A percentile compares a stretch with the other conserved stretches of the same genome.
Conservation (phyloP, 2,888 invertebrate genomes). For the Leptinotarsa rubiginosa region DNA sequence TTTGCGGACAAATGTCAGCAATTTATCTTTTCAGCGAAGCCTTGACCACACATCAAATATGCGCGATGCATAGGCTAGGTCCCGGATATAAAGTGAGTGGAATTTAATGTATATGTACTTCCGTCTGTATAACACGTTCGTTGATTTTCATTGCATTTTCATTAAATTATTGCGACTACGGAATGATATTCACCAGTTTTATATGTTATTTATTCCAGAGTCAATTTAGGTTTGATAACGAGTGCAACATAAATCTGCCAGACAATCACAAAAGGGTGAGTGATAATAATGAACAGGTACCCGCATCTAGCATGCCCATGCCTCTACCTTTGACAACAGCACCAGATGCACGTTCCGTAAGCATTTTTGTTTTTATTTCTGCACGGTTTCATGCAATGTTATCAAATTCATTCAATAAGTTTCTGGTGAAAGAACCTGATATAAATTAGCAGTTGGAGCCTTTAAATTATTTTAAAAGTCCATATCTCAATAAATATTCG, state of each 20-base stretch:
- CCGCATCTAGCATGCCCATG: slow-evolving; percentile 62
- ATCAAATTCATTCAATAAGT: neutral
- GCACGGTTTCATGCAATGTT: slow-evolving; percentile 22
- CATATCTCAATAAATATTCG: too few species aligned
- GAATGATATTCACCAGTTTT: too few species aligned
- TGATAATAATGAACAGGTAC: slow-evolving; percentile 66
- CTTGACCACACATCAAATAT: slow-evolving; percentile 96
- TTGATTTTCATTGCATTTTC: too few species aligned
- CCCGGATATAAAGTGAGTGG: slow-evolving; percentile 94
- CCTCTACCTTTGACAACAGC: slow-evolving; percentile 59
- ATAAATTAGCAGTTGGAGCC: too few species aligned
- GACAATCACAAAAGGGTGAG: slow-evolving; percentile 99
- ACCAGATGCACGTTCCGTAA: slow-evolving; percentile 71
- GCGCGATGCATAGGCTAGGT: slow-evolving; percentile 97
- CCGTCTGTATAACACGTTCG: neutral
- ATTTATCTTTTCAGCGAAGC: slow-evolving; percentile 99
- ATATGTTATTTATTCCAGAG: slow-evolving; percentile 75
- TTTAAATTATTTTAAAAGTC: too few species aligned
- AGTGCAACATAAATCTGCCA: slow-evolving; percentile 96
- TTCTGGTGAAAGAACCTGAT: too few species aligned
- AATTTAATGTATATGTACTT: slow-evolving; percentile 5
- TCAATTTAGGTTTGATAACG: slow-evolving; percentile 99
- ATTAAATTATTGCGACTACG: too few species aligned
- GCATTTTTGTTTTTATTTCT: slow-evolving; percentile 63
- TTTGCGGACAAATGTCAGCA: slow-evolving; percentile 99